Conservation (phyloP, 2,797 vertebrate species). For the Tenualosa ilisha region DNA sequence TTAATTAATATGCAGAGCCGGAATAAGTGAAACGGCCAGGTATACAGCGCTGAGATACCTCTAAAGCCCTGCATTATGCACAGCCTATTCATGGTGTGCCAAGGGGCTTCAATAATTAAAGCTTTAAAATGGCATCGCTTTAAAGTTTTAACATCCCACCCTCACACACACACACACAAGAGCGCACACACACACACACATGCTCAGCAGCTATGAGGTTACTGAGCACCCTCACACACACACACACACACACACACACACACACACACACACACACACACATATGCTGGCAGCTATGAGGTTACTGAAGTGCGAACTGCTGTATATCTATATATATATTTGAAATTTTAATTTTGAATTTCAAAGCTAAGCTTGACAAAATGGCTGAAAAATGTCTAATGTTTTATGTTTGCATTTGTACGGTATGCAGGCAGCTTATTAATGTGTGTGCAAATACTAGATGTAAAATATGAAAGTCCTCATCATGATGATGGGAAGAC, state of each 20-base stretch:
- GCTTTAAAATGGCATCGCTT: constrained; percentile 70
- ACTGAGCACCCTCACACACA: not conserved
- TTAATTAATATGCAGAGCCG: constrained; percentile 15
- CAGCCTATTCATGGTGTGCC: constrained; percentile 64
- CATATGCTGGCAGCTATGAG: not conserved
- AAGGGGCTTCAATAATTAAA: constrained; percentile 72
- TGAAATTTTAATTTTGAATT: too few relatives aligned
- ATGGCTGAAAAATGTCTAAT: too few relatives aligned
- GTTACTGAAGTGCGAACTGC: not conserved
- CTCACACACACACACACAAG: constrained; percentile 28
- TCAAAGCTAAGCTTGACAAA: too few relatives aligned
- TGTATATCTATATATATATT: too few relatives aligned
- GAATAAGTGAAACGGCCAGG: constrained; percentile 43
- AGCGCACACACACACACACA: not conserved
- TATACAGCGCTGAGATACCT: constrained; percentile 58
- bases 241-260: not conserved
- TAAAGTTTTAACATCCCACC: constrained; percentile 65
- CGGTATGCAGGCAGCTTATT: too few relatives aligned
- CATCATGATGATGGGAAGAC: too few relatives aligned
- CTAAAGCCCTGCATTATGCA: constrained; percentile 69
- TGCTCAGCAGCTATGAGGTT: not conserved
- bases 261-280: not conserved
- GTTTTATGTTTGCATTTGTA: too few relatives aligned
- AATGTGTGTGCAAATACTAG: too few relatives aligned
- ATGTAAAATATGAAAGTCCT: too few relatives aligned